These are phyloP conservation scores for Anthophora plumipes DNA, from an alignment of 2,888 invertebrate species.

Conservation along the genomic window DNA sequence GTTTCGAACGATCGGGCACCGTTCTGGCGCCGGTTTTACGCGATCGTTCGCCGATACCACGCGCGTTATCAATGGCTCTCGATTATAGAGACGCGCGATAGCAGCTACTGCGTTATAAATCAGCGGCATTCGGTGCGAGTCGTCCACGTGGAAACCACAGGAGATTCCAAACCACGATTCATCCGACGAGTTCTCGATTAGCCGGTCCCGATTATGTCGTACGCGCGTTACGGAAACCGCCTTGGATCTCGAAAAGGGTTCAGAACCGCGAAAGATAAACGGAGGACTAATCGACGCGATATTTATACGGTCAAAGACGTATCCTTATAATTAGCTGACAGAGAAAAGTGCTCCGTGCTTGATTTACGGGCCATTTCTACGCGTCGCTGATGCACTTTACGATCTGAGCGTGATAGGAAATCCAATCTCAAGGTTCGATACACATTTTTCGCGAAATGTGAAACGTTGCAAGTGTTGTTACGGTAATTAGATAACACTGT, in stretches of 20 bases:
- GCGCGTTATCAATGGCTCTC: conserved; percentile 76
- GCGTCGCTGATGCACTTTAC: conserved; percentile 23
- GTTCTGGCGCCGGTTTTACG: conserved; percentile 71
- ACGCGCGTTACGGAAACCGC: conserved; percentile 17
- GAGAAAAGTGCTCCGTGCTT: conserved; percentile 14
- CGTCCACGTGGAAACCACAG: conserved; percentile 60
- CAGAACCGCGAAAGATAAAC: conserved; percentile 27
- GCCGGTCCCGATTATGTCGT: conserved; percentile 67
- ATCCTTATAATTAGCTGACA: conserved; percentile 61
- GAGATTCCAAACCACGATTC: conserved; percentile 55
- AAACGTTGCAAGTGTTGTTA: background rate
- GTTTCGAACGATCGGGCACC: conserved; percentile 28
- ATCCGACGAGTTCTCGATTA: conserved; percentile 64
- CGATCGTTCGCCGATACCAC: conserved; percentile 66
- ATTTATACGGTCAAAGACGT: conserved; percentile 46
- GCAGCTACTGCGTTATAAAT: conserved; percentile 66
- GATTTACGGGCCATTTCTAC: conserved; percentile 44
- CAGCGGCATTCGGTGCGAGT: conserved; percentile 65
- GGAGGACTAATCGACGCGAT: conserved; percentile 48
- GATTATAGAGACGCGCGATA: conserved; percentile 77
- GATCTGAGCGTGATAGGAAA: conserved; percentile 43
- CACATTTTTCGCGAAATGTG: background rate
- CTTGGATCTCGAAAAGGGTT: conserved; percentile 8
- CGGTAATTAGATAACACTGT: too few species aligned
- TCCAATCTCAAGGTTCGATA: conserved; percentile 52